A percentile compares a stretch with the other conserved stretches of the same genome.
phyloP scores from a whole-genome alignment of 2,113 vertebrate species.

The Oryzias javanicus region DNA sequence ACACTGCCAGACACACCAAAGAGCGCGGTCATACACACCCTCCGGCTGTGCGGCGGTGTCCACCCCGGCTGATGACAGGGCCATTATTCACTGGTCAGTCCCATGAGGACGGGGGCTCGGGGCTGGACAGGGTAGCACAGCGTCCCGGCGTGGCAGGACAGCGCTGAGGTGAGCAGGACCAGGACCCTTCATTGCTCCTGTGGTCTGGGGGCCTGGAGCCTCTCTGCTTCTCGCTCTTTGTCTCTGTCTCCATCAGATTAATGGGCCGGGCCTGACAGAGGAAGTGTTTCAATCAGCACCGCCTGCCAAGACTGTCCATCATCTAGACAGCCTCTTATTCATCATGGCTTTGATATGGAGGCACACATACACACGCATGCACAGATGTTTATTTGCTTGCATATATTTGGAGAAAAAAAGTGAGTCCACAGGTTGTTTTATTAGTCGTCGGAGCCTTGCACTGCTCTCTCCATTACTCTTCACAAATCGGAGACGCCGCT shows the following conservation, averaged over 20 bases:
- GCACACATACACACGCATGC: slow-evolving; percentile 29
- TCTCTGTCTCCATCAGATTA: slow-evolving; percentile 76
- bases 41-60: slow-evolving; percentile 57
- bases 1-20: slow-evolving; percentile 12
- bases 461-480: slow-evolving; percentile 8
- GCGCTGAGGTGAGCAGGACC: slow-evolving; percentile 67
- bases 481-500: slow-evolving; percentile 18
- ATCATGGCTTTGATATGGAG: slow-evolving; percentile 63
- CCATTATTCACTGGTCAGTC: slow-evolving; percentile 78
- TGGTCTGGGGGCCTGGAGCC: slow-evolving; percentile 56
- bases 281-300: slow-evolving; percentile 81
- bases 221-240: slow-evolving; percentile 44
- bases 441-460: slow-evolving; percentile 41
- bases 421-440: slow-evolving; percentile 50
- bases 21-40: slow-evolving; percentile 63
- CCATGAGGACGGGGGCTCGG: slow-evolving; percentile 61
- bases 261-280: slow-evolving; percentile 76
- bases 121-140: slow-evolving; percentile 56
- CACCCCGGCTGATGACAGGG: slow-evolving; percentile 67
- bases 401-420: slow-evolving; percentile 23
- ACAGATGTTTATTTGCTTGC: slow-evolving; percentile 63
- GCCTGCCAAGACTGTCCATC: slow-evolving; percentile 79
- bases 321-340: slow-evolving; percentile 75
- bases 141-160: slow-evolving; percentile 64
- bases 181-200: slow-evolving; percentile 72